Evolutionary conservation across 2,113 vertebrate genomes (phyloP).

Genomic region (Sorex fumeus): DNA sequence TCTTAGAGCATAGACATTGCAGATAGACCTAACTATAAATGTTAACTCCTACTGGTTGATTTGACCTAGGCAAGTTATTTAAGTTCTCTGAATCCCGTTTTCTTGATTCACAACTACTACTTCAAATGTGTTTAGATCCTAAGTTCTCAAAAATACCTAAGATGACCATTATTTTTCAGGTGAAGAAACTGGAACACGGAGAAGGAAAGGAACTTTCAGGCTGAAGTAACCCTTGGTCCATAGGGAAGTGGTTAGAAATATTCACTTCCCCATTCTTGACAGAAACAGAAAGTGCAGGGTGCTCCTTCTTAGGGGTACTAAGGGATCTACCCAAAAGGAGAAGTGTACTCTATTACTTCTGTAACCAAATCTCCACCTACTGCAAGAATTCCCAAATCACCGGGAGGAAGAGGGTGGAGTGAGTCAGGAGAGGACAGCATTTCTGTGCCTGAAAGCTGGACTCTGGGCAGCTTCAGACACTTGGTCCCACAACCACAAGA

Average conservation of each 20-base stretch:
- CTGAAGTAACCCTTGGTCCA: neutral
- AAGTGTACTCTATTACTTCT: constrained; percentile 18
- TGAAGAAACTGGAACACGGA: neutral
- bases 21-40: constrained; percentile 2
- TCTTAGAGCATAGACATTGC: neutral
- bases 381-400: neutral
- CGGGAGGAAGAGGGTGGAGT: neutral
- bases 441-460: neutral
- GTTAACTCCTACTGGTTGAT: neutral
- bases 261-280: constrained; percentile 32
- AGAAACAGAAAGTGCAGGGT: neutral
- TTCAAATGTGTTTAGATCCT: neutral
- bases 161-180: neutral
- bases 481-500: neutral
- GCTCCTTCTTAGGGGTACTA: neutral
- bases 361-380: neutral
- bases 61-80: neutral
- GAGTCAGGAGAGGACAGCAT: no score
- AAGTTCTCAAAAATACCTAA: neutral
- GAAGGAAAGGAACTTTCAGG: neutral
- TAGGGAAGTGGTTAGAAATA: constrained; percentile 64
- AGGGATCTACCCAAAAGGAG: neutral
- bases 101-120: constrained; percentile 19
- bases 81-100: constrained; percentile 18
- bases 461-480: neutral